phyloP scores from a whole-genome alignment of 2,113 vertebrate genomes.

The Balaeniceps rex region DNA sequence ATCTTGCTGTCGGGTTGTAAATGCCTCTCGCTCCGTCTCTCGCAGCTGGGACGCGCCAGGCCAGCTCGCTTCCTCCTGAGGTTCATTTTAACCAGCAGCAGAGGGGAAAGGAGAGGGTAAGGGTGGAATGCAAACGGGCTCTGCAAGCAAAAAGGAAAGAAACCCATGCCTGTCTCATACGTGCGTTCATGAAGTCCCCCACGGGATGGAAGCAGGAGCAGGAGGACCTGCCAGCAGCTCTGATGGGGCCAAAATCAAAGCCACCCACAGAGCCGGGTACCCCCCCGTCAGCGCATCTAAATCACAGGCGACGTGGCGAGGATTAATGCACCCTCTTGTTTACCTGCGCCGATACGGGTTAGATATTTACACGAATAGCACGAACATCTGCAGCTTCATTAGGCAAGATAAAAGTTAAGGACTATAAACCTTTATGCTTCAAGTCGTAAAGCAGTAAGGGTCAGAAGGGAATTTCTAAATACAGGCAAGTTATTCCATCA shows the following conservation, averaged over 20 bases:
- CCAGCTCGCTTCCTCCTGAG: conserved; percentile 60
- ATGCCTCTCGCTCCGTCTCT: conserved; percentile 68
- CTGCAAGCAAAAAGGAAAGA: neutral
- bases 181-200: accelerated
- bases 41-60: conserved; percentile 62
- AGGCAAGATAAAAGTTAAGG: conserved; percentile 39
- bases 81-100: conserved; percentile 28
- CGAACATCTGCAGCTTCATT: conserved; percentile 37
- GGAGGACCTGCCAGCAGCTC: neutral
- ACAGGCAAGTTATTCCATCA: neutral
- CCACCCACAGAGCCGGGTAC: neutral
- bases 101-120: neutral
- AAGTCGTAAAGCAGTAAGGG: conserved; percentile 11
- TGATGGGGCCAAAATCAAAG: neutral
- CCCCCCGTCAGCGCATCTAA: neutral
- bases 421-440: conserved; percentile 29
- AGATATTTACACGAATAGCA: neutral
- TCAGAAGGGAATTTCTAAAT: conserved; percentile 2
- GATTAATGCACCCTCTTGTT: neutral
- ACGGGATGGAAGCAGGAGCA: neutral
- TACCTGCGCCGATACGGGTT: neutral
- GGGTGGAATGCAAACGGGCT: neutral
- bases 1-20: conserved; percentile 75
- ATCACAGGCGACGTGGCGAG: neutral
- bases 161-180: neutral